Conservation (phyloP, 2,888 invertebrate species). For the Strigamia transsilvanica region DNA sequence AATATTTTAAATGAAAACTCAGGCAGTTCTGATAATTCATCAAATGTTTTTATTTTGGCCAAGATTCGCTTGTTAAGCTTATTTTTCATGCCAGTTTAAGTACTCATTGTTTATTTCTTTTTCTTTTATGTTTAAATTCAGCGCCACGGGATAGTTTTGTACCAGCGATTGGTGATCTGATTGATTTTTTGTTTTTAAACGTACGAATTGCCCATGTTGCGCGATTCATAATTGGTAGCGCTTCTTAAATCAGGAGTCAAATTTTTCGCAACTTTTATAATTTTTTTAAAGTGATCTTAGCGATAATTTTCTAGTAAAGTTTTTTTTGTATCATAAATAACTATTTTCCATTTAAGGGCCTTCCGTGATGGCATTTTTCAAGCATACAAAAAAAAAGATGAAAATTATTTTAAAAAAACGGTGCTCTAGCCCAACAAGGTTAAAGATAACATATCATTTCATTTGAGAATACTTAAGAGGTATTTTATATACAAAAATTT, state of each 20-base stretch:
- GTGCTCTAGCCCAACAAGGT: slow-evolving; percentile 35
- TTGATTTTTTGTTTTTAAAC: slow-evolving; percentile 7
- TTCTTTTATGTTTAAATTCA: slow-evolving; percentile 25
- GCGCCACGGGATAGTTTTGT: slow-evolving; percentile 11
- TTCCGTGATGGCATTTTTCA: slow-evolving; percentile 40
- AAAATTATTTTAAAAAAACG: slow-evolving; percentile 11
- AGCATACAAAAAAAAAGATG: slow-evolving; percentile 1
- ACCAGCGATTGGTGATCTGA: slow-evolving; percentile 18
- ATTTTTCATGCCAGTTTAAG: slow-evolving; percentile 37
- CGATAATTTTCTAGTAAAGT: slow-evolving; percentile 39
- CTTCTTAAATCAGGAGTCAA: slow-evolving; percentile 45
- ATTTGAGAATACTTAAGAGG: slow-evolving; percentile 31
- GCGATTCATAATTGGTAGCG: slow-evolving; percentile 40
- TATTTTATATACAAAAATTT: slow-evolving; percentile 35
- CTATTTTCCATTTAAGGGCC: slow-evolving; percentile 26
- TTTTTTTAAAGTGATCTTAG: slow-evolving; percentile 42
- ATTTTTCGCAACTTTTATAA: slow-evolving; percentile 46
- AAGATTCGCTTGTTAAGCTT: slow-evolving; percentile 48
- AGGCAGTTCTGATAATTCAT: slow-evolving; percentile 42
- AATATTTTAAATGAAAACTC: slow-evolving; percentile 48
- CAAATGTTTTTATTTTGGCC: slow-evolving; percentile 42
- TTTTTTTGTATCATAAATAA: slow-evolving; percentile 35
- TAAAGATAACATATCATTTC: slow-evolving; percentile 32
- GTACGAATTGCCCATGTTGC: slow-evolving; percentile 29
- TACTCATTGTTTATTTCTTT: slow-evolving; percentile 1